Conservation (phyloP, 1,140 invertebrate species). For the Diabrotica undecimpunctata region DNA sequence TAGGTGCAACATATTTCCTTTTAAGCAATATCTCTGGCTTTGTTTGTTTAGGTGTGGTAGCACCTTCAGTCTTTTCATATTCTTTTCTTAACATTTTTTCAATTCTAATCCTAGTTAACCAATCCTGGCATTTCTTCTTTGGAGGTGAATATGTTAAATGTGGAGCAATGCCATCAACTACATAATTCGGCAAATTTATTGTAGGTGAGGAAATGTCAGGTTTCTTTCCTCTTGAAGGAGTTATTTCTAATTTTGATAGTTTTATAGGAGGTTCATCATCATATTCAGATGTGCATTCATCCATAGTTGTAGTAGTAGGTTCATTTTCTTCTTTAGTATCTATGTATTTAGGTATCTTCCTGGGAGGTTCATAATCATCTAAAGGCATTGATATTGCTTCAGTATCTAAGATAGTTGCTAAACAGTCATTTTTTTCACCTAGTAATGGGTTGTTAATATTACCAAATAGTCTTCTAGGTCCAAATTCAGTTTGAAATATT, state of each 20-base stretch:
- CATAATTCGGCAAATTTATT: conserved; percentile 72
- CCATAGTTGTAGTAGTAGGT: background rate
- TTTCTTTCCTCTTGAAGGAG: conserved; percentile 15
- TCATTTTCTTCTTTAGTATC: conserved; percentile 16
- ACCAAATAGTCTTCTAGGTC: conserved; percentile 31
- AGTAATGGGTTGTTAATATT: conserved; percentile 23
- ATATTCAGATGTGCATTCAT: background rate
- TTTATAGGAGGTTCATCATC: conserved; percentile 13
- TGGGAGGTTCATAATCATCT: conserved; percentile 15
- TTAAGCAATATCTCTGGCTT: conserved; percentile 27
- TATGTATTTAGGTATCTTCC: conserved; percentile 20
- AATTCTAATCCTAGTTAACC: conserved; percentile 66
- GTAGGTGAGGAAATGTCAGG: conserved; percentile 51
- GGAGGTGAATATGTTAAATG: conserved; percentile 68
- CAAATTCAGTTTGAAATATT: conserved; percentile 25
- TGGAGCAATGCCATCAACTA: conserved; percentile 69
- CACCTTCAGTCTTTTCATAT: conserved; percentile 27
- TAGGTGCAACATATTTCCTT: conserved; percentile 24
- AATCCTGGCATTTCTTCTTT: conserved; percentile 64
- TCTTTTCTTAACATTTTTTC: conserved; percentile 49
- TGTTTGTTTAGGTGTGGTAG: conserved; percentile 23
- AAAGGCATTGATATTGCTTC: background rate
- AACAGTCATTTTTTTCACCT: conserved; percentile 7
- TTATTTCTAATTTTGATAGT: conserved; percentile 23
- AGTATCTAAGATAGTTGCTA: conserved; percentile 17